Evolutionary conservation across 2,888 invertebrate genomes (phyloP).

Genomic region (Chrysodeixis includens): DNA sequence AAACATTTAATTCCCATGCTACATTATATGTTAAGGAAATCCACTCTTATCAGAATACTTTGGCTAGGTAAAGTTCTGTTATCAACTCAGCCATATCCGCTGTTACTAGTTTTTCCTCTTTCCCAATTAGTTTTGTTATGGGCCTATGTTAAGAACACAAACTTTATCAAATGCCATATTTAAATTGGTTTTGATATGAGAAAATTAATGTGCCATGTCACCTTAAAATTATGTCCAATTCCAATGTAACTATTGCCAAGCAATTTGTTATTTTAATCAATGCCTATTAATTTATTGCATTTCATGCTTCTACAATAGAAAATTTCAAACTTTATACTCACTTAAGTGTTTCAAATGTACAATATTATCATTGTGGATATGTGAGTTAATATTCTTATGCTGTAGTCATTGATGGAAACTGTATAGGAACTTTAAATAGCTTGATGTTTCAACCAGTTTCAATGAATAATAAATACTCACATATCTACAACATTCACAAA

Average conservation of each 20-base stretch:
- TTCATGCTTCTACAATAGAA: background rate
- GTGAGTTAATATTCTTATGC: no score
- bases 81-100: background rate
- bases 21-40: background rate
- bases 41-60: background rate
- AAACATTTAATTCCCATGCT: no score
- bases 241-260: background rate
- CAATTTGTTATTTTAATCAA: background rate
- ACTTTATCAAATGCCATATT: background rate
- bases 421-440: no score
- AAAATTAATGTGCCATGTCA: background rate
- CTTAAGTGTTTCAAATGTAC: background rate
- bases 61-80: background rate
- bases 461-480: no score
- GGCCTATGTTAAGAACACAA: background rate
- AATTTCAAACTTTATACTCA: background rate
- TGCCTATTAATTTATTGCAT: background rate
- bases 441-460: no score
- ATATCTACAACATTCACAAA: no score
- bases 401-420: no score
- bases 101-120: background rate
- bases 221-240: background rate
- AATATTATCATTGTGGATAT: no score
- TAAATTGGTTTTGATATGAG: background rate
- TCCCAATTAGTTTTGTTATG: background rate